Conservation (phyloP, 2,888 invertebrate species). For the Achlya flavicornis region DNA sequence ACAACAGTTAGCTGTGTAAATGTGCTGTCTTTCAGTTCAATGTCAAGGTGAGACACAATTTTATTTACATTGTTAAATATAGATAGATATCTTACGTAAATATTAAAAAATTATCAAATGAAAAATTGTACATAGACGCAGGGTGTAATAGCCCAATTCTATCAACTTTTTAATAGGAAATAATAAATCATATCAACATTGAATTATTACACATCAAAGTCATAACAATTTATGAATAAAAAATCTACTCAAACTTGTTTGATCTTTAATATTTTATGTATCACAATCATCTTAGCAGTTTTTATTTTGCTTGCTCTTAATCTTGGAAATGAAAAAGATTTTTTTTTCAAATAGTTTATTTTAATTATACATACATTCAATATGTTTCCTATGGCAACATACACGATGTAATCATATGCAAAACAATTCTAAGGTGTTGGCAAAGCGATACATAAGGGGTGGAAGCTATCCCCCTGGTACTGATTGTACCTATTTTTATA, state of each 20-base stretch:
- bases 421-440: conserved; percentile 14
- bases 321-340: background rate
- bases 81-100: conserved; percentile 34
- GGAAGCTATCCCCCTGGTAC: conserved; percentile 45
- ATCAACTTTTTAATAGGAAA: background rate
- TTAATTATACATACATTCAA: background rate
- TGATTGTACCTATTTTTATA: conserved; percentile 57
- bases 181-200: conserved; percentile 6
- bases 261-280: conserved; percentile 1
- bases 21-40: conserved; percentile 41
- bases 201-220: no score
- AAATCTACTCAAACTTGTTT: conserved; percentile 4
- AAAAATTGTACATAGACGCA: background rate
- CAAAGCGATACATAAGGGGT: conserved; percentile 16
- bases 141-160: conserved; percentile 3
- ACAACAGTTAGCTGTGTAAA: background rate
- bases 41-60: conserved; percentile 63
- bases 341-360: background rate
- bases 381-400: conserved; percentile 12
- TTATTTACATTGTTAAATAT: conserved; percentile 53
- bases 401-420: conserved; percentile 17
- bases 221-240: background rate
- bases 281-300: background rate
- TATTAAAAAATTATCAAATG: background rate
- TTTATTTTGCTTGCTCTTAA: background rate